A percentile compares a stretch with the other conserved stretches of the same genome.
Evolutionary conservation across 1,140 invertebrate species (phyloP).

Genomic region (Fopius arisanus): DNA sequence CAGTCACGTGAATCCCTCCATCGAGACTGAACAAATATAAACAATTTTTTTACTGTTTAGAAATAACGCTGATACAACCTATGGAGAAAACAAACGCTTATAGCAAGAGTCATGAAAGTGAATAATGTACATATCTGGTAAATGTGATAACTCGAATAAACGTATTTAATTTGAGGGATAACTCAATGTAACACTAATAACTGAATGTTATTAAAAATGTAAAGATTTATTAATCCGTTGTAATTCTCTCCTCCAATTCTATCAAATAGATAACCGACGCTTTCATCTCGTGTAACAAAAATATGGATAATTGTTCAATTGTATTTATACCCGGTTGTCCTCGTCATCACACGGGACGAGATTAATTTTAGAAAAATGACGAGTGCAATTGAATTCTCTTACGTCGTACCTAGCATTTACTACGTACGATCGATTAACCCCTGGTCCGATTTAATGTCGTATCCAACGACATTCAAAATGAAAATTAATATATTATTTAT

Average conservation of each 20-base stretch:
- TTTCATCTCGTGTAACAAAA: constrained; percentile 23
- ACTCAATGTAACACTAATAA: neutral
- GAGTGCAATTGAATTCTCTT: neutral
- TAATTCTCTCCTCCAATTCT: constrained; percentile 33
- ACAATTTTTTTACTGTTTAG: neutral
- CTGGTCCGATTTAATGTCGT: neutral
- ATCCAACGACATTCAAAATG: neutral
- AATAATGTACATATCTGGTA: constrained; percentile 34
- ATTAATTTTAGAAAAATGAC: neutral
- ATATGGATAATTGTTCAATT: neutral
- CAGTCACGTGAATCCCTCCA: constrained; percentile 49
- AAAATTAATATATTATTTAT: neutral
- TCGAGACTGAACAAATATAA: constrained; percentile 15
- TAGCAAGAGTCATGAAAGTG: constrained; percentile 15
- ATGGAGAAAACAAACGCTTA: constrained; percentile 9
- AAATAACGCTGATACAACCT: neutral
- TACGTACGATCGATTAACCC: neutral
- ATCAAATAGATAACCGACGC: constrained; percentile 43
- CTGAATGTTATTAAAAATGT: constrained; percentile 48
- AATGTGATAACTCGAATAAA: constrained; percentile 25
- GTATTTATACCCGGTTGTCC: neutral
- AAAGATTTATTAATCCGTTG: constrained; percentile 45
- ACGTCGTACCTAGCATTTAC: neutral
- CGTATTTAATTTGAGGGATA: constrained; percentile 6
- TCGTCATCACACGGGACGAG: neutral